Evolutionary conservation across 2,113 vertebrate species (phyloP), one percentile per base, ranked within the genome.

Genomic region (Stegastes partitus): DNA sequence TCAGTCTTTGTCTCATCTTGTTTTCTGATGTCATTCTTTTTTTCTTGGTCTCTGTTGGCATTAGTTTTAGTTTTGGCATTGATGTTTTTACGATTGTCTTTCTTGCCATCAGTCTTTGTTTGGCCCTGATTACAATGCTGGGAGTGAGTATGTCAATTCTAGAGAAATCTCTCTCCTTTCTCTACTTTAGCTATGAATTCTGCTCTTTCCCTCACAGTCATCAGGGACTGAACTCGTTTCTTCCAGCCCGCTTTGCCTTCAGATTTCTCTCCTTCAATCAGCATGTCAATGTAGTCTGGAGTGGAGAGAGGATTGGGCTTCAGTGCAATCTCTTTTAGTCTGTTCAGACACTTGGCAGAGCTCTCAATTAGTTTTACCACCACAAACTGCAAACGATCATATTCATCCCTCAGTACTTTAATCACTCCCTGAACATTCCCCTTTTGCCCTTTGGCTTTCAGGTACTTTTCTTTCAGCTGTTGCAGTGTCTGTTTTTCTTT

Each of bases 261-360:
- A 6, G 51, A 0, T 74, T 34, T 31, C 76, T 89, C 91, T 16
- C 21, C 58, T 14, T 86, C 44, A 22, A 85, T 53, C 0, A 90
- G 56, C 67, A 91, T 23, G 58, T 91, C 79, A 11, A 88, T 84
- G 73, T 83, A 88, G 4, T 89, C 82, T n/a, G 80, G 77, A 8
- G 74, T 73, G 0, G 89, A 86, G 4, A 89, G 68, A 8, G 57
- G 81, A 23, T 87, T 53, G 28, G 89, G 83, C 53, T 57, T 90
- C 49, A 91, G 69, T 1, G 81, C 79, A 0, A 89, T 93, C 63
- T 84, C 79, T 50, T 81, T 65, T 0, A 91, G 82, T 44, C 81
- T 65, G 58, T 73, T 68, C 1, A 87, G 45, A 64, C 69, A 73
- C 8, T 8, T 0, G 0, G 44, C 3, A 12, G 77, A 68, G 0